Evolutionary conservation across 2,797 vertebrate species (phyloP).

Genomic region (Danionella dracula): DNA sequence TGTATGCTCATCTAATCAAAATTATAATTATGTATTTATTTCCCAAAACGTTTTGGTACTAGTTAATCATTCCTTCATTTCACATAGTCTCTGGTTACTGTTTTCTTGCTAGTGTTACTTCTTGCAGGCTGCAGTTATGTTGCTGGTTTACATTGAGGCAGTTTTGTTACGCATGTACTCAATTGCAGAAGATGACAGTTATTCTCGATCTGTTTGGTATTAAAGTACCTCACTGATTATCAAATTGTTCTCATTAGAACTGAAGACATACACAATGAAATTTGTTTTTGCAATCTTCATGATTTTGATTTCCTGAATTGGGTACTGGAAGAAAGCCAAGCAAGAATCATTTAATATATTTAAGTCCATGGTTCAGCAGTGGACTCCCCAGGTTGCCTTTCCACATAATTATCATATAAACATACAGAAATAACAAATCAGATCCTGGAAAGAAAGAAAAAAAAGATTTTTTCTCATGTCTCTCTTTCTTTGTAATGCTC

Average conservation of each 20-base stretch:
- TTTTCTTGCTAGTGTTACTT: constrained; percentile 7
- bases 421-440: too few relatives aligned
- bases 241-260: constrained; percentile 14
- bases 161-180: not conserved
- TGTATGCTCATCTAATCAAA: too few relatives aligned
- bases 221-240: constrained; percentile 48
- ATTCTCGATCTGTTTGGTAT: constrained; percentile 26
- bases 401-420: too few relatives aligned
- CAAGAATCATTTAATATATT: too few relatives aligned
- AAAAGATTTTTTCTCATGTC: too few relatives aligned
- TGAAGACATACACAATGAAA: not conserved
- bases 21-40: constrained; percentile 82
- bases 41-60: constrained; percentile 45
- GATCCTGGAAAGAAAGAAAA: too few relatives aligned
- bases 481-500: too few relatives aligned
- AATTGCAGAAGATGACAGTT: not conserved
- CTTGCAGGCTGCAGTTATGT: constrained; percentile 9
- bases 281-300: not conserved
- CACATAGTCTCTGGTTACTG: not conserved
- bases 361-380: too few relatives aligned
- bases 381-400: too few relatives aligned
- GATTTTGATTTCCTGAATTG: too few relatives aligned
- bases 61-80: constrained; percentile 35
- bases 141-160: constrained; percentile 20
- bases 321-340: too few relatives aligned